Base-by-base conservation (phyloP, 2,113 vertebrate species). In the Chaetops frenatus region DNA sequence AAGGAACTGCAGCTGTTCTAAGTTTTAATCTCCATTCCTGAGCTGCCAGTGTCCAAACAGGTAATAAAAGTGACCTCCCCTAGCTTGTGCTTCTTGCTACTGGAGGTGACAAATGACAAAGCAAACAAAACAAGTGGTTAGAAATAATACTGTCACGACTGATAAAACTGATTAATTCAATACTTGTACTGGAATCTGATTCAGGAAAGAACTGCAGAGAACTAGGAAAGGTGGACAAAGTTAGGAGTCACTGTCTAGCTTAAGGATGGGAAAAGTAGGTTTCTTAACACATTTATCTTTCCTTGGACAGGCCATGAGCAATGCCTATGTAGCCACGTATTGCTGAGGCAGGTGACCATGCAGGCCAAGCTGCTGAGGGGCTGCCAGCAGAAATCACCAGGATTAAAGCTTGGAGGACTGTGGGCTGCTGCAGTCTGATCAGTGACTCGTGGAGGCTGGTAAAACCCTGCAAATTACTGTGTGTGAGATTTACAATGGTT, bases 271-370 rank as follows among this genome's bases (percentile, higher is more conserved):
- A 47, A 54, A 86, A 44, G 38, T 2, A 50, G 31, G 15, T 23
- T 57, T 60, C 27, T 60, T 29, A 21, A 16, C 5, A 13, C 18
- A 15, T 48, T 61, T 38, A 5, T 64, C 42, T 70, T 66, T 44
- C 22, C 13, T 44, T 50, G 56, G 18, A 16, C 12, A 35, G 28
- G 38, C 23, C 5, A 6, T 27, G 15, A 83, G 64, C 14, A 36
- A 22, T 24, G 54, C 14, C 35, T 61, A 0, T 7, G 22, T 10
- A 25, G 35, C 4, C 9, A 29, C 1, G 1, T 27, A 11, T 4
- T 47, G 70, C 67, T 77, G 81, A 51, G 81, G 14, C 3, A 42
- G 33, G 47, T 17, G 58, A 16, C 74, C 44, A 11, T 12, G n/a
- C 36, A n/a, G 56, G 54, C 61, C 38, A 33, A 58, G 23, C 40